phyloP scores from a whole-genome alignment of 1,140 invertebrate genomes.

The Hestina assimilis region DNA sequence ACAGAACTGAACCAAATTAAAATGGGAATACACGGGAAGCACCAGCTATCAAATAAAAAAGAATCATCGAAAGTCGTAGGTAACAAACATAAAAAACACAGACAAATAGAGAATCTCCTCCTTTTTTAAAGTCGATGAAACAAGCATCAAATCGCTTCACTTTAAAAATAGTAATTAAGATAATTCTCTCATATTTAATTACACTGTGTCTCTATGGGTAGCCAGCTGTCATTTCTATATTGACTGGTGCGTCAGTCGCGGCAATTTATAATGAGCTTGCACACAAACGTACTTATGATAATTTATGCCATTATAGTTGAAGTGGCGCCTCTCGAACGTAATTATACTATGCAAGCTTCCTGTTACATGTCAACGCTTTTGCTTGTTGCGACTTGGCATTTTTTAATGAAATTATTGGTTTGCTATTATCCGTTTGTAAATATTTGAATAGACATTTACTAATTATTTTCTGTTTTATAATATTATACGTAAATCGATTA shows the following conservation, averaged over 20 bases:
- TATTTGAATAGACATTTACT: too few relatives aligned
- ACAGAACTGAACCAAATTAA: too few relatives aligned
- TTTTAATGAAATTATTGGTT: neutral
- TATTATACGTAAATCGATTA: too few relatives aligned
- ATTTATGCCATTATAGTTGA: constrained; percentile 1
- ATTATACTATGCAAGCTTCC: constrained; percentile 2
- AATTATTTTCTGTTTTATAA: too few relatives aligned
- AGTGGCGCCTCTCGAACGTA: neutral
- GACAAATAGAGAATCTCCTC: too few relatives aligned
- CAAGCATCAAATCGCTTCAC: too few relatives aligned
- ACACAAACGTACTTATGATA: neutral
- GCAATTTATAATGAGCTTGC: neutral
- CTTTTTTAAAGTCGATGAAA: too few relatives aligned
- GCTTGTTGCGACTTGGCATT: neutral
- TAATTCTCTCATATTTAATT: neutral
- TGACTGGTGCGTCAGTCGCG: neutral
- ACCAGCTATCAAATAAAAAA: too few relatives aligned
- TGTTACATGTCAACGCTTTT: neutral
- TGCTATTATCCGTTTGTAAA: neutral
- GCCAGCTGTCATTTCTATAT: constrained; percentile 3
- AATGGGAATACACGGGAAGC: too few relatives aligned
- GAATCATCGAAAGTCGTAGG: too few relatives aligned
- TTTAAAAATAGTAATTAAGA: neutral
- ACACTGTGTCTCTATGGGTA: too few relatives aligned
- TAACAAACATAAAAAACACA: too few relatives aligned